Evolutionary conservation across 2,797 vertebrate genomes (phyloP), one percentile per base, ranked within the genome.

Genomic region (Coracias cyanogaster): DNA sequence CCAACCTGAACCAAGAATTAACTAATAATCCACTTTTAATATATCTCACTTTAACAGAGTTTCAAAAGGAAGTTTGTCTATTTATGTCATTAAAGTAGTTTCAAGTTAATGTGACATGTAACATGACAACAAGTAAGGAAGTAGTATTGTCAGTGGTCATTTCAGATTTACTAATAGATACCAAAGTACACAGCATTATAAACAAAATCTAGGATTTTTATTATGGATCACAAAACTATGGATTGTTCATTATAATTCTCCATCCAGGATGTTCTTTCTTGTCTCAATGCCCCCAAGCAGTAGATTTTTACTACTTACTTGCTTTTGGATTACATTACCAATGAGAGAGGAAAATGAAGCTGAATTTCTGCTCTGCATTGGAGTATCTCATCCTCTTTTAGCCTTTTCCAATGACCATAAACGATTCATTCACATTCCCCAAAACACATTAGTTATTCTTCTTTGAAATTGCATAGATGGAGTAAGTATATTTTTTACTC

Each of bases 291-390:
- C 29, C 79, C 67, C 26, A 84, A 65, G 41, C 4, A 67, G 43
- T 48, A 77, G 25, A 92, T 87, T 86, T 84, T 43, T 15, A 33
- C 31, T 79, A 72, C 9, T 90, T 93, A 39, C 61, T 86, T 90
- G 19, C 8, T 58, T 92, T 86, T 94, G 57, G 39, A 71, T 78
- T 65, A 26, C 24, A 22, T 64, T 58, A 49, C 4, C 25, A 61
- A 18, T 17, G 17, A 92, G 12, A 21, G 49, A 84, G n/a, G 29
- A 82, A 96, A 96, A 94, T 13, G 10, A 80, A 94, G 48, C 15
- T 77, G 35, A 66, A 71, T 79, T 95, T 70, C 61, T 45, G 7
- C 33, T 80, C 51, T 69, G 29, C 20, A 62, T 46, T 88, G 77
- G 71, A 94, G 66, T 52, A 66, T 17, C 18, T 87, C 24, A 17